Conservation (phyloP, 1,140 invertebrate species). For the Nilaparvata lugens region DNA sequence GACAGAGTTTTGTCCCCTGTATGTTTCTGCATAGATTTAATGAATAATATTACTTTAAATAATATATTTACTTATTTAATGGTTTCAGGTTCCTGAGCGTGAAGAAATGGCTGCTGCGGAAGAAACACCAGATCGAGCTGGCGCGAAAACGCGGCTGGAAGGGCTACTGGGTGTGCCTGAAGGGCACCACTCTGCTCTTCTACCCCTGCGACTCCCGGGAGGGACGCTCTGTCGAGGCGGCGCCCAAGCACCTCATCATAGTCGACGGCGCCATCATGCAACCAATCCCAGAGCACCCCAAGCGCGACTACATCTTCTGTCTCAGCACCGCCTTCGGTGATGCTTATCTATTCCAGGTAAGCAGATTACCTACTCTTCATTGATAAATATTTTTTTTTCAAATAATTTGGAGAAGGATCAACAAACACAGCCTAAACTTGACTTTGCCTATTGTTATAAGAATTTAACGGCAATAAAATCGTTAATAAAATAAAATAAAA, state of each 20-base stretch:
- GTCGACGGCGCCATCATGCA: constrained; percentile 97
- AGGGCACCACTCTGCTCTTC: constrained; percentile 92
- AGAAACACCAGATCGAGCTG: constrained; percentile 93
- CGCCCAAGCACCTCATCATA: constrained; percentile 91
- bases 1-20: too few species aligned
- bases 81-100: constrained; percentile 83
- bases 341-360: constrained; percentile 94
- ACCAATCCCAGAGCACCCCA: constrained; percentile 95
- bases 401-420: too few species aligned
- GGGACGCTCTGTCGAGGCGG: constrained; percentile 78
- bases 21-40: background rate
- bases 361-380: constrained; percentile 10
- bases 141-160: constrained; percentile 94
- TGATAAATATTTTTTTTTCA: too few species aligned
- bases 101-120: constrained; percentile 95
- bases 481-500: too few species aligned
- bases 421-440: too few species aligned
- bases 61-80: constrained; percentile 19
- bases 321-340: constrained; percentile 96
- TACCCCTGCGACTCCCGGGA: constrained; percentile 93
- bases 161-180: constrained; percentile 96
- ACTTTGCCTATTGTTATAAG: too few species aligned
- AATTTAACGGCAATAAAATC: too few species aligned
- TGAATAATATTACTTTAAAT: background rate
- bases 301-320: constrained; percentile 95